Base-by-base conservation (phyloP, 2,797 vertebrate genomes). In the Myiotriccus ornatus region DNA sequence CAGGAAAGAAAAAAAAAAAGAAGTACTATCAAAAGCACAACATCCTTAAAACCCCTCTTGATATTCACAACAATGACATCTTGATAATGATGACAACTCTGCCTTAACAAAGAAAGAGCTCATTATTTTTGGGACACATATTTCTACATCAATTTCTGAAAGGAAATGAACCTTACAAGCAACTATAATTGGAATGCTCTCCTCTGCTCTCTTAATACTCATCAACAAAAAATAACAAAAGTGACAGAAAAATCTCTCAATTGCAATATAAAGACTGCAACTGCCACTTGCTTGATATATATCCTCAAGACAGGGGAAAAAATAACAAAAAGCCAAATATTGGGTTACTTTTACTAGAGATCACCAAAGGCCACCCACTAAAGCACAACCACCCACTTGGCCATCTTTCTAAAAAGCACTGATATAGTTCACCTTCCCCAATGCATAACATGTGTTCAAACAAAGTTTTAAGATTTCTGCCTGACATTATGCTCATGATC, bases 51-150 rank as follows among this genome's bases (percentile, higher is more conserved):
- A 80, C 9, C 16, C 24, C 32, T 82, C 75, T 74, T 50, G 41
- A 93, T 92, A 65, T 64, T 87, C 74, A 67, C 0, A 12, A 80
- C 34, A 71, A 64, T 80, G 84, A 89, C 86, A 94, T 92, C 95
- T 80, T 83, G 53, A 77, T 94, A 94, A 94, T 60, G 77, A 84
- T 39, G 55, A 85, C 47, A 57, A 93, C 49, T 62, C 44, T 89
- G 37, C 30, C 41, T 89, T 89, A 46, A 86, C 46, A 90, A 83
- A 92, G 55, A 41, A 18, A 84, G 44, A 85, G 43, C 78, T 95
- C 86, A 89, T 95, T 92, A 93, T 87, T 95, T 94, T 85, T 83
- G 49, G 92, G 75, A 95, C 71, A 87, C 16, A 5, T 93, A 90
- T 86, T 95, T 92, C 86, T 52, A 60, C 53, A 90, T 68, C 71